These are phyloP conservation scores for Hippotragus niger DNA, from an alignment of 2,113 vertebrate species.

Conservation along the genomic window DNA sequence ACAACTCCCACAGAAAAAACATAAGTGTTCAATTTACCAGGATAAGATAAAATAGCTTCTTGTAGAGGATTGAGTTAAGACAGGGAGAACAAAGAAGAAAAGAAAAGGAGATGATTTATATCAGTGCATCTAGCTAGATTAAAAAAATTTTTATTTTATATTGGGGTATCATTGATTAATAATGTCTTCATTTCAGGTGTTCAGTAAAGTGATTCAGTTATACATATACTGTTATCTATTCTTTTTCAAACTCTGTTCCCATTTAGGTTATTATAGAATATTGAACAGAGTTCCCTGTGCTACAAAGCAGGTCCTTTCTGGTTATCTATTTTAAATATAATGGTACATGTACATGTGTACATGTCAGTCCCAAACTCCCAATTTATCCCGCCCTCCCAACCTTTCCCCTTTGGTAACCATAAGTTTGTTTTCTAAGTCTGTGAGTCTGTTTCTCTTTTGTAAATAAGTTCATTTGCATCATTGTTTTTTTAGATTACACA, in stretches of 20 bases:
- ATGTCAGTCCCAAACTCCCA: neutral
- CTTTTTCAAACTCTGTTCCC: neutral
- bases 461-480: neutral
- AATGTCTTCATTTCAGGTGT: neutral
- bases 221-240: neutral
- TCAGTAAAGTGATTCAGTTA: neutral
- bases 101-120: neutral
- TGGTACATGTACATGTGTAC: neutral
- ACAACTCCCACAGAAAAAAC: neutral
- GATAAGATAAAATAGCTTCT: neutral
- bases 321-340: neutral
- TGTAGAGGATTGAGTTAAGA: neutral
- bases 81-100: neutral
- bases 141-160: rapidly evolving
- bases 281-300: neutral
- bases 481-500: neutral
- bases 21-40: neutral
- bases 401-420: neutral
- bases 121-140: neutral
- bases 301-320: neutral
- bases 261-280: neutral
- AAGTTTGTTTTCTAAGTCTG: neutral
- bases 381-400: neutral
- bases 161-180: neutral
- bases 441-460: neutral